Evolutionary conservation across 92 coral and sea anemone species (phyloP), one percentile per base, ranked within the genome.

Genomic region (Hydrozoanthus gracilis): DNA sequence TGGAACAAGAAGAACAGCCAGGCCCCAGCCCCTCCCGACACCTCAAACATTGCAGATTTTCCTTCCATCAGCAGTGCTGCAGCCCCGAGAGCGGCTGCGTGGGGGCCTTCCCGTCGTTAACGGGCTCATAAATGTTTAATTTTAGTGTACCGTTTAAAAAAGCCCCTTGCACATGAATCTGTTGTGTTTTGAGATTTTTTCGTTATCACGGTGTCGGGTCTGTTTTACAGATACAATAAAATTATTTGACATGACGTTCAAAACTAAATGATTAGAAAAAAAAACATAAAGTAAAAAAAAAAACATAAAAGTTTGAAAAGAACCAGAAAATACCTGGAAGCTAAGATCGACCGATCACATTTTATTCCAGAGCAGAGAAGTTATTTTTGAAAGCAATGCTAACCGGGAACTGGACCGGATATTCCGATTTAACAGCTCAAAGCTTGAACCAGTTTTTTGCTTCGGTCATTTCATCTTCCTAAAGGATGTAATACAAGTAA

Each of bases 1-100:
- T 97, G 99, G 99, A 94, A 91, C 90, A 87, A 80, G 88, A 82
- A 83, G 69, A 18, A 65, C 5, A 79, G 71, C 56, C 82, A 71
- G 17, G 73, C 80, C 58, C 93, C 95, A 1, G 93, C 88, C 7
- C 95, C 96, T 6, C 99, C 98, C 7, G 96, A 97, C 84, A 97
- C 98, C 44, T 88, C 91, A 82, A 95, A 97, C 92, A 92, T 91
- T 8, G 93, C 92, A 51, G 99, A 97, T 89, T 97, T 97, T 88
- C 99, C 99, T 27, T 91, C 98, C 91, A 97, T 97, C 48, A 98
- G 98, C 2, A 89, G 94, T 4, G 66, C 91, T 13, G 90, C 89
- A 5, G 89, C 94, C 50, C 95, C 98, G 35, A 90, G 93, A 78
- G 90, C 92, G 48, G 83, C 93, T 4, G 95, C 93, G 44, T 95